These are phyloP conservation scores for Leptopilina syphax DNA, from an alignment of 2,888 invertebrate species.

Conservation along the genomic window DNA sequence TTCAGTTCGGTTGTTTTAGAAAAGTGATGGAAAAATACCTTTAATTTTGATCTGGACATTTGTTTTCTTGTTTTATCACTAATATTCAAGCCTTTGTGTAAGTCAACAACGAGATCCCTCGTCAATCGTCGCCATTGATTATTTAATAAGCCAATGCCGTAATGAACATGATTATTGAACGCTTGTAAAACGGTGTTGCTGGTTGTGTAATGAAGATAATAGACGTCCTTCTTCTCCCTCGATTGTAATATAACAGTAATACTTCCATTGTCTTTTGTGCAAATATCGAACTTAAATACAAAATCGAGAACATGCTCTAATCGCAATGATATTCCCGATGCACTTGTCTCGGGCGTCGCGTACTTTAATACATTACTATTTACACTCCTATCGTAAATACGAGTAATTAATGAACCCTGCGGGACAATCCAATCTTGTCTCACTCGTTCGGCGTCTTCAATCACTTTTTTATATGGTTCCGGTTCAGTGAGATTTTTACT, in stretches of 20 bases:
- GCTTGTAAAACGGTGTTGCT: conserved; percentile 86
- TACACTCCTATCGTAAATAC: conserved; percentile 80
- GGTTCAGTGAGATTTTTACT: conserved; percentile 95
- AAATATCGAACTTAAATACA: conserved; percentile 86
- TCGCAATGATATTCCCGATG: conserved; percentile 84
- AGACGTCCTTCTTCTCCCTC: conserved; percentile 87
- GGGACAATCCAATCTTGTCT: conserved; percentile 86
- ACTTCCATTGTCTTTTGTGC: conserved; percentile 88
- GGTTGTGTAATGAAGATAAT: conserved; percentile 90
- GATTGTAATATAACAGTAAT: conserved; percentile 88
- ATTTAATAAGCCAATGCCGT: conserved; percentile 86
- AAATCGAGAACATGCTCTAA: conserved; percentile 85
- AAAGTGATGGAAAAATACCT: conserved; percentile 75
- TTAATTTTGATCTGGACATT: conserved; percentile 85
- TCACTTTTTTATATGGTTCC: conserved; percentile 84
- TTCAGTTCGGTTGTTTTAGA: not conserved
- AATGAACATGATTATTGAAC: conserved; percentile 87
- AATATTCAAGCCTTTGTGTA: conserved; percentile 90
- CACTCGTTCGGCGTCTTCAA: conserved; percentile 87
- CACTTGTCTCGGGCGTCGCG: conserved; percentile 83
- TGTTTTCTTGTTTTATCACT: conserved; percentile 84
- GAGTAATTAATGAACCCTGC: conserved; percentile 82
- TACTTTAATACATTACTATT: conserved; percentile 85
- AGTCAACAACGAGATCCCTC: conserved; percentile 92
- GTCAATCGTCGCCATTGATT: conserved; percentile 88